phyloP scores from a whole-genome alignment of 2,797 vertebrate species.

The Sebastes steindachneri region DNA sequence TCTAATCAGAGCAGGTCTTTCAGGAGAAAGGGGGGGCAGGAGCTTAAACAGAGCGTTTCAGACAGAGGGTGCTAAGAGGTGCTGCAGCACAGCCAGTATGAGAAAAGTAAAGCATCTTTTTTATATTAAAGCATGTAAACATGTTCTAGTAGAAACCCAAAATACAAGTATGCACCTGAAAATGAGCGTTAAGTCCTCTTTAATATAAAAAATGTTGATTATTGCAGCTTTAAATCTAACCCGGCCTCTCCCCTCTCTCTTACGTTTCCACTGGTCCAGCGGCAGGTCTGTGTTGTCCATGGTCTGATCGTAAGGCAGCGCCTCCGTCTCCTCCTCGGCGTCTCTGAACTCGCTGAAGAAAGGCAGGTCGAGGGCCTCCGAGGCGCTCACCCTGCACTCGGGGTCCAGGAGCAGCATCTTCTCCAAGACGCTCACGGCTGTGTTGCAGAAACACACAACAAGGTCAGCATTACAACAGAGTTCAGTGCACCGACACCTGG shows the following conservation, averaged over 20 bases:
- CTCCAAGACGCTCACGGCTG: conserved; percentile 92
- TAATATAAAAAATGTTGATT: not conserved
- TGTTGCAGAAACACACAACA: not conserved
- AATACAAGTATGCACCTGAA: too few relatives aligned
- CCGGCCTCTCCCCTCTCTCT: conserved; percentile 48
- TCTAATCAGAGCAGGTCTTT: too few relatives aligned
- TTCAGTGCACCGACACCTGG: accelerated
- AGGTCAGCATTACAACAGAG: not conserved
- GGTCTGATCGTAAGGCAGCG: conserved; percentile 92
- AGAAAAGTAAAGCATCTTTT: too few relatives aligned
- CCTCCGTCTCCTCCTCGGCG: conserved; percentile 89
- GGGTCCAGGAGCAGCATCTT: conserved; percentile 96
- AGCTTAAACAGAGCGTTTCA: too few relatives aligned
- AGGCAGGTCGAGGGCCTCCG: conserved; percentile 89
- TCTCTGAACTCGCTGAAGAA: conserved; percentile 92
- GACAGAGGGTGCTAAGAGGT: accelerated
- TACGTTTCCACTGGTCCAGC: conserved; percentile 96
- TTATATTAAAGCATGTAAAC: accelerated
- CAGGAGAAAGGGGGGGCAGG: too few relatives aligned
- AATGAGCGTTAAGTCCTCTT: too few relatives aligned
- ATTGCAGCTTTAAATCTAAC: not conserved
- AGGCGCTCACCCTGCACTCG: conserved; percentile 89
- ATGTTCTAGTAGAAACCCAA: too few relatives aligned
- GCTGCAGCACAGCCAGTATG: too few relatives aligned
- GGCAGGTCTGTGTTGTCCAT: conserved; percentile 92